Conservation (phyloP, 1,140 invertebrate genomes). For the Drosophila sechellia region DNA sequence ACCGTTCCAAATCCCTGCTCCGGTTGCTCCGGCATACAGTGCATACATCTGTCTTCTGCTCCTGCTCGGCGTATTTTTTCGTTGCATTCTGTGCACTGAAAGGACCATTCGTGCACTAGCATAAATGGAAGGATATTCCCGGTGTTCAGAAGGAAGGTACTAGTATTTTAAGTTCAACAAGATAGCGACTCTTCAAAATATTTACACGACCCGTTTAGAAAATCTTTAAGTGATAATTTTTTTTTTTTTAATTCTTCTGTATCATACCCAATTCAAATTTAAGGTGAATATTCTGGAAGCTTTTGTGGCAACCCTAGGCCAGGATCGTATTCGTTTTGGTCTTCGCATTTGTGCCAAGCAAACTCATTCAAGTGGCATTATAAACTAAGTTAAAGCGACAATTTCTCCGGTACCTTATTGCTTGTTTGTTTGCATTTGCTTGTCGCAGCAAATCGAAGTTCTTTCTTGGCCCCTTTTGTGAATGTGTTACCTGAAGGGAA, state of each 20-base stretch:
- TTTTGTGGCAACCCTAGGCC: constrained; percentile 2
- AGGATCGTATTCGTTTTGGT: constrained; percentile 34
- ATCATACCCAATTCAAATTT: background rate
- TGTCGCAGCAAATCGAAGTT: constrained; percentile 48
- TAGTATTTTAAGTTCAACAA: constrained; percentile 8
- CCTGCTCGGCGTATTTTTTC: constrained; percentile 61
- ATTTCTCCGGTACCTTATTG: constrained; percentile 73
- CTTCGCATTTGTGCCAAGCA: constrained; percentile 50
- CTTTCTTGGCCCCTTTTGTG: constrained; percentile 10
- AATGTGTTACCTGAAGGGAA: constrained; percentile 11
- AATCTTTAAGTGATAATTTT: no score
- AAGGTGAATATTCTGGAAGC: background rate
- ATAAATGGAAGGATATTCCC: constrained; percentile 63
- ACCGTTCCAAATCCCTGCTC: constrained; percentile 23
- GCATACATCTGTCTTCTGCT: constrained; percentile 27
- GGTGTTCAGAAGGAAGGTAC: background rate
- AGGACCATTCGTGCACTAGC: constrained; percentile 41
- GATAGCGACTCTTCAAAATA: background rate
- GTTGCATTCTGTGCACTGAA: constrained; percentile 43
- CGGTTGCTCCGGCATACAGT: constrained; percentile 14
- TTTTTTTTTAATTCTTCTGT: no score
- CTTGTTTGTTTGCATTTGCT: constrained; percentile 73
- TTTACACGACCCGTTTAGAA: no score
- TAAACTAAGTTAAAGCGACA: constrained; percentile 81
- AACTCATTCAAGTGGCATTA: constrained; percentile 81